Evolutionary conservation across 2,888 invertebrate species (phyloP), one percentile per base, ranked within the genome.

Genomic region (Caradrina clavipalpis): DNA sequence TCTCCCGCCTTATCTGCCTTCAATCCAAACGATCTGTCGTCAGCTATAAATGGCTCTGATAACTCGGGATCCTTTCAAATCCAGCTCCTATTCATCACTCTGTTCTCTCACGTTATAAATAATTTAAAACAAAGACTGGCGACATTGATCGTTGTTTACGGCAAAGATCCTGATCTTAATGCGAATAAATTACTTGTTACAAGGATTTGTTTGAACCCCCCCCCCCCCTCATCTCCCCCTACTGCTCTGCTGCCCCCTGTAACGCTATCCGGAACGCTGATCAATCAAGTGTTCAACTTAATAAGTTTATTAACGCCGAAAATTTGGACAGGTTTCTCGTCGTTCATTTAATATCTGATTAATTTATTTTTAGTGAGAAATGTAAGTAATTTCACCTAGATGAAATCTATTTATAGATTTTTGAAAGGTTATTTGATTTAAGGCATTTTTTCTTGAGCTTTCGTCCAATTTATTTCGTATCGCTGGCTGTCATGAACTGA

Each of bases 81-180:
- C 60, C 69, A 64, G 55, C 56, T 76, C 64, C 69, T 69, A 85
- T 84, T 82, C 78, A 85, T 84, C 84, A 78, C 69, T 67, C 60
- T 59, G 78, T 76, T 78, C 73, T 70, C 66, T 61, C 39, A 49
- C 61, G 83, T 75, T 77, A 78, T 86, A 87, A 86, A 86, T 86
- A 82, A 86, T 86, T 82, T 85, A 76, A 81, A 87, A 86, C 86
- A 87, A 87, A 82, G 82, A 79, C 69, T 57, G 67, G 61, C 57
- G 80, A 81, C 79, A 80, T 79, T 85, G 84, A 88, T 86, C 86
- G 80, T 82, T 87, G 86, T 87, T 86, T 80, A 77, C 85, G 76
- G 74, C 84, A 84, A 79, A 86, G 86, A 87, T 88, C 82, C 71
- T 80, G 81, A 86, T 86, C 85, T 87, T 86, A 87, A 87, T 85